These are phyloP conservation scores for Oenanthe oenanthe DNA, from an alignment of 2,113 vertebrate genomes.

Conservation along the genomic window DNA sequence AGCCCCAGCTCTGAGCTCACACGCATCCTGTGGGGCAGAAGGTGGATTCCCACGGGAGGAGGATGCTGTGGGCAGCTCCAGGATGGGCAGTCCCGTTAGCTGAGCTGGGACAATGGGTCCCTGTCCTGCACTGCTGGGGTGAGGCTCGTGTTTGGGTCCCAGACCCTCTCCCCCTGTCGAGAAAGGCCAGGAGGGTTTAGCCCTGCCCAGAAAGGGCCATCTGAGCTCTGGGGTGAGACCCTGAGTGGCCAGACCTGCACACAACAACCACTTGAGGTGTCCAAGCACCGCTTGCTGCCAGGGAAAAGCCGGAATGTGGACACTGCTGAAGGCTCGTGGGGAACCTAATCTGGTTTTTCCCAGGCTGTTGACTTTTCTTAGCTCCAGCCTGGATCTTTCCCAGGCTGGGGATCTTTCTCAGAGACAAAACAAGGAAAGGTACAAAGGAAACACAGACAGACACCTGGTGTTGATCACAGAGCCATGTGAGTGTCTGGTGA, in stretches of 20 bases:
- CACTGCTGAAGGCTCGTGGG: too few species aligned
- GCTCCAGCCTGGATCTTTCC: too few species aligned
- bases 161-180: background rate
- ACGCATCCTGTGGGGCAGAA: accelerated
- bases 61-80: background rate
- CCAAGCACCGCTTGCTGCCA: accelerated
- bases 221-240: accelerated
- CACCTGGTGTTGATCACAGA: too few species aligned
- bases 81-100: accelerated
- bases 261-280: background rate
- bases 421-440: too few species aligned
- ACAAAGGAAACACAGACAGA: too few species aligned
- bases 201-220: background rate
- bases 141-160: accelerated
- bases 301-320: background rate
- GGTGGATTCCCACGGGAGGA: background rate
- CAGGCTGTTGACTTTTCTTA: too few species aligned
- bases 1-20: accelerated
- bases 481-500: too few species aligned
- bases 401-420: too few species aligned
- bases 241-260: background rate
- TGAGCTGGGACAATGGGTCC: accelerated
- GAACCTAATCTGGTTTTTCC: too few species aligned
- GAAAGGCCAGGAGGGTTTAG: background rate
- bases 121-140: background rate